Base-by-base conservation (phyloP, 2,113 vertebrate species). In the Scomber japonicus region DNA sequence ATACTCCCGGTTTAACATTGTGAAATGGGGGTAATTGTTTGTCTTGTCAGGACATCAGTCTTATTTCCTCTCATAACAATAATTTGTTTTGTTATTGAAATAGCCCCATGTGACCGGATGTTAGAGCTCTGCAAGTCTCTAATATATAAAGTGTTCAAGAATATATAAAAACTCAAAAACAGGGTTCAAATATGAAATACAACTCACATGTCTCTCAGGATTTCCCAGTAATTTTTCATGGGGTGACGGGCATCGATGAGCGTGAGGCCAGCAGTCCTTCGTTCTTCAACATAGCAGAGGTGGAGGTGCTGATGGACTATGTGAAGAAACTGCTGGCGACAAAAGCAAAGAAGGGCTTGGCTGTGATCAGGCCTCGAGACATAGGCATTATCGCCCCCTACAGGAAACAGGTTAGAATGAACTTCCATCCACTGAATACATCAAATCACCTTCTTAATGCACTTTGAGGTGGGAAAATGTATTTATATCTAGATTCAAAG, bases 301-400 rank as follows among this genome's bases (percentile, higher is more conserved):
- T 97, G 2, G 92, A 95, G 17, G 89, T 95, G 0, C 85, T 99
- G 68, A 77, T 97, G 0, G 15, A 70, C 0, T 99, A 99, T 71
- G 93, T 99, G 49, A 95, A 30, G 83, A 94, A 95, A 84, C 95
- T 99, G 71, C 93, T 99, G 83, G 71, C 93, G 78, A 84, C 88
- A 0, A 84, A 13, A 11, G 93, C 94, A 72, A 97, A 94, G 90
- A 95, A 80, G 2, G 92, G 96, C 4, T 74, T 93, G 55, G 71
- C 90, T 5, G 92, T 27, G 0, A 78, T 97, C 75, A 74, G 90
- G 0, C 95, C 97, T 30, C 92, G 68, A 85, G 96, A 97, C 0
- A 93, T 98, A 0, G 98, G 97, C 13, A 94, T 99, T 86, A 98
- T 99, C 78, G 93, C 97, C 51, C 98, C 98, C 19, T 99, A 98